Evolutionary conservation across 2,888 invertebrate species (phyloP), one percentile per base, ranked within the genome.

Genomic region (Asteroscopus sphinx): DNA sequence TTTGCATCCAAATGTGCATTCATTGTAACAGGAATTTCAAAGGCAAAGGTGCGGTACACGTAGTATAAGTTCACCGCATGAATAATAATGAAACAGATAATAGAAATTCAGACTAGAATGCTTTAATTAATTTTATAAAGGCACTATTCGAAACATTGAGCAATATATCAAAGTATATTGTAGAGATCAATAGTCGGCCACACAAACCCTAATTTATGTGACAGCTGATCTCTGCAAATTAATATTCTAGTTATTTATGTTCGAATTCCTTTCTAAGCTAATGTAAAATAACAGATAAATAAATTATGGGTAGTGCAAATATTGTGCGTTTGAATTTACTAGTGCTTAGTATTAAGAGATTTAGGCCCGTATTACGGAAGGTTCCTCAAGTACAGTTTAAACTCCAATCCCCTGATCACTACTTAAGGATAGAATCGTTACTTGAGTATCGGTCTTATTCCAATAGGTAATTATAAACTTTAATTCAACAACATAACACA

Each of bases 161-260:
- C 52, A 44, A 63, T 63, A 57, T 30, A 57, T 57, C 40, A 48
- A n/a, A n/a, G 36, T 33, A 32, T 28, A 57, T 68, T 63, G 55
- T 46, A 35, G 52, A 57, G 33, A 63, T 63, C 66, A 68, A 68
- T 67, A 49, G 33, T 49, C 45, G 26, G 32, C 26, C 51, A 41
- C 26, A 46, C 48, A 68, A 53, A 57, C 45, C 45, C 63, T 68
- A 57, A 68, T 67, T 67, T 68, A 72, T 72, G 66, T 59, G 73
- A 61, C 58, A 59, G 54, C 47, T 47, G 53, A 69, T 57, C 36
- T 61, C 41, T 37, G 51, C 53, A 61, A 58, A 65, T 72, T 71
- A 68, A 64, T 72, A 68, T 58, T 68, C 68, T 54, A 40, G 21
- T 45, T 68, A 60, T 68, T 63, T 57, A 49, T 55, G 52, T 47